Conservation (phyloP, 92 coral and sea anemone species). For the Umimayanthus chanpuru region DNA sequence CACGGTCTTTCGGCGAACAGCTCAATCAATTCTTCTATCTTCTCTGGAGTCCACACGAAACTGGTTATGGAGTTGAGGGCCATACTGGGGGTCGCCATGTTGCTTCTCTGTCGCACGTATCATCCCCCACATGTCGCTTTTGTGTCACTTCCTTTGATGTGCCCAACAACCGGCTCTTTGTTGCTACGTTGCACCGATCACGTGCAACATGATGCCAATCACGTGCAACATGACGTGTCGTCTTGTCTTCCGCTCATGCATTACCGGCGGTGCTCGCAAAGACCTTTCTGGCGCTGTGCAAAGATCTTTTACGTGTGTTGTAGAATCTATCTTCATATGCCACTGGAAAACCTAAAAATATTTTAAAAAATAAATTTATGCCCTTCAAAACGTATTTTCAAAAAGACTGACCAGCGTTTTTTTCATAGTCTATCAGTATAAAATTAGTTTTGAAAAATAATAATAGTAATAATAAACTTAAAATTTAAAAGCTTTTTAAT, state of each 20-base stretch:
- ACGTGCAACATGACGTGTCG: constrained; percentile 33
- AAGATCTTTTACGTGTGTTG: neutral
- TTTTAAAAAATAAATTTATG: no score
- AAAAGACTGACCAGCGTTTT: no score
- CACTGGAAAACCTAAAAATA: no score
- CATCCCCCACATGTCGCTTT: constrained; percentile 37
- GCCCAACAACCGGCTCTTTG: constrained; percentile 27
- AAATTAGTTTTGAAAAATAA: no score
- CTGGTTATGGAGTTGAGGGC: constrained; percentile 35
- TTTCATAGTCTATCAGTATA: no score
- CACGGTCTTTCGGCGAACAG: constrained; percentile 40
- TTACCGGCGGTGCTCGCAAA: no score
- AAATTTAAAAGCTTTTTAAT: no score
- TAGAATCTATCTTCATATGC: no score
- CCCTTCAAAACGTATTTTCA: no score
- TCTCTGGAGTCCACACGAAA: constrained; percentile 39
- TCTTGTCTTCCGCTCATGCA: neutral
- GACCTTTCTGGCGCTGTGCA: no score
- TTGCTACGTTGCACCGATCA: constrained; percentile 16
- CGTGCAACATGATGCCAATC: constrained; percentile 21
- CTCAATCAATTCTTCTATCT: constrained; percentile 37
- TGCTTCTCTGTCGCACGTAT: constrained; percentile 40
- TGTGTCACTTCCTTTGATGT: constrained; percentile 35
- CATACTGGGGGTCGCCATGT: constrained; percentile 46
- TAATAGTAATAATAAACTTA: no score